Conservation (phyloP, 2,888 invertebrate species). For the Chalcosyrphus nemorum region DNA sequence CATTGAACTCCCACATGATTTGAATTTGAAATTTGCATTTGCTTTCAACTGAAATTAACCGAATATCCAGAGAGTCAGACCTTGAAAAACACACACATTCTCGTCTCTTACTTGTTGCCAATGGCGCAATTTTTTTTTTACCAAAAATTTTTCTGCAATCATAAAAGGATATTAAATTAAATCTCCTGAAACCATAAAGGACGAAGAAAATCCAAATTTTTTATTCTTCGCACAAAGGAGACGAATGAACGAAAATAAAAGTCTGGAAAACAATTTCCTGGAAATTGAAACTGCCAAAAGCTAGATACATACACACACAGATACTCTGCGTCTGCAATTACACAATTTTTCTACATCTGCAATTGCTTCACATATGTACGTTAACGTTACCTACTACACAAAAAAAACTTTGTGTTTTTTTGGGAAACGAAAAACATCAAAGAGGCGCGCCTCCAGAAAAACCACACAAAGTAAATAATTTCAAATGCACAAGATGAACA, state of each 20-base stretch:
- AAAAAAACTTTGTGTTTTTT: slow-evolving; percentile 11
- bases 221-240: neutral
- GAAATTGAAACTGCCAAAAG: slow-evolving; percentile 67
- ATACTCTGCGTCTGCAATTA: slow-evolving; percentile 21
- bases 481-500: slow-evolving; percentile 63
- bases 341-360: slow-evolving; percentile 58
- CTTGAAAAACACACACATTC: neutral
- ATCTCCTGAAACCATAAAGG: slow-evolving; percentile 13
- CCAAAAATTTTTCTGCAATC: slow-evolving; percentile 27
- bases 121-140: neutral
- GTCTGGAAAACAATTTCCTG: slow-evolving; percentile 54
- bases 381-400: neutral
- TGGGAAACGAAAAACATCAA: slow-evolving; percentile 62
- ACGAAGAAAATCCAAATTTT: slow-evolving; percentile 8
- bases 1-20: slow-evolving; percentile 38
- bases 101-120: neutral
- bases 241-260: neutral
- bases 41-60: slow-evolving; percentile 18
- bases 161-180: slow-evolving; percentile 67
- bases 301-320: slow-evolving; percentile 44
- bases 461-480: slow-evolving; percentile 67
- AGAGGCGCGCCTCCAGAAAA: slow-evolving; percentile 60
- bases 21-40: slow-evolving; percentile 37
- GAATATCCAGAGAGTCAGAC: slow-evolving; percentile 13
- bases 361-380: slow-evolving; percentile 41